phyloP scores from a whole-genome alignment of 2,888 invertebrate genomes.

The Drosophila paranaensis region DNA sequence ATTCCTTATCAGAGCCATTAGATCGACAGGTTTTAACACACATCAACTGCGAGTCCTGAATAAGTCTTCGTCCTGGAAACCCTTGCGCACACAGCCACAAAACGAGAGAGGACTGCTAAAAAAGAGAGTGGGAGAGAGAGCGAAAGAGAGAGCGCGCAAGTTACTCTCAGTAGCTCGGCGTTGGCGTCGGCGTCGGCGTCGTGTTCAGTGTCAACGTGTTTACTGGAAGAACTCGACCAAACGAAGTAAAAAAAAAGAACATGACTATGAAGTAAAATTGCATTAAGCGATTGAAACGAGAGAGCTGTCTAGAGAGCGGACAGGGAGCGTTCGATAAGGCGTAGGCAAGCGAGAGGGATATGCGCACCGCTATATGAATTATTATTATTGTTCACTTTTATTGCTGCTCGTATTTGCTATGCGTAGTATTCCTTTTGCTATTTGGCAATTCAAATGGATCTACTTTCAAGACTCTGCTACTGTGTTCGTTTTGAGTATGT shows the following conservation, averaged over 20 bases:
- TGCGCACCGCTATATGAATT: constrained; percentile 59
- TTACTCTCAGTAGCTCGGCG: constrained; percentile 6
- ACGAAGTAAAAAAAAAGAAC: constrained; percentile 29
- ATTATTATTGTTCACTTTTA: constrained; percentile 67
- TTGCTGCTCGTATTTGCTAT: constrained; percentile 39
- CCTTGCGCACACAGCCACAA: constrained; percentile 44
- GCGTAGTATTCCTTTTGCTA: constrained; percentile 20
- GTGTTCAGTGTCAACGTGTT: constrained; percentile 56
- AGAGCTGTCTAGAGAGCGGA: constrained; percentile 2
- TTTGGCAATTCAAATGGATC: constrained; percentile 28
- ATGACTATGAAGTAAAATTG: constrained; percentile 27
- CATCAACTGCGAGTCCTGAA: constrained; percentile 14
- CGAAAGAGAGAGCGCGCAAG: constrained; percentile 15
- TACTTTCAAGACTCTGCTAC: constrained; percentile 23
- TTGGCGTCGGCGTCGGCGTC: constrained; percentile 51
- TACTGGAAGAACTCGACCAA: constrained; percentile 56
- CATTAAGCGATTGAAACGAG: constrained; percentile 31
- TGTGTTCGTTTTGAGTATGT: constrained; percentile 19
- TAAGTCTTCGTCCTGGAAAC: constrained; percentile 44
- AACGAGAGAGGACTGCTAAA: constrained; percentile 3
- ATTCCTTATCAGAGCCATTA: constrained; percentile 33
- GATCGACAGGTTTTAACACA: constrained; percentile 31
- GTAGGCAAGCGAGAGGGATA: constrained; percentile 18
- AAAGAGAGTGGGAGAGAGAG: constrained; percentile 9
- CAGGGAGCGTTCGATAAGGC: neutral